Evolutionary conservation across 2,797 vertebrate species (phyloP).

Genomic region (Lepus townsendii): DNA sequence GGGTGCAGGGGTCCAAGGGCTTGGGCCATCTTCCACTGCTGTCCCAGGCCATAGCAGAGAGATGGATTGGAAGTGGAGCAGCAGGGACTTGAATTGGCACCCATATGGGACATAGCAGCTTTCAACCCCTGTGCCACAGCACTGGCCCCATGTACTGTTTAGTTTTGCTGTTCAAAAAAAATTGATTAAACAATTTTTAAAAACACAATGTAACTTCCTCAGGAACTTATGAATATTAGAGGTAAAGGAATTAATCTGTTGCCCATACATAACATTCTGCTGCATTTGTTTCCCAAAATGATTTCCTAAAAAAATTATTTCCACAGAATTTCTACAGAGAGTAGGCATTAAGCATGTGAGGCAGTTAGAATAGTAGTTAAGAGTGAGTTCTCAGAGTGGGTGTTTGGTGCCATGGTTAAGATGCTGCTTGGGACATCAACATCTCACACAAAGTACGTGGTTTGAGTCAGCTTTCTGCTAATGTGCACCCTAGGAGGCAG

Average conservation of each 20-base stretch:
- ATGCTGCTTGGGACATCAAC: too few relatives aligned
- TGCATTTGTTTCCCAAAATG: not conserved
- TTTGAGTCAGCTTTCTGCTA: too few relatives aligned
- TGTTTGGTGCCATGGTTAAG: too few relatives aligned
- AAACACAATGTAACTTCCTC: not conserved
- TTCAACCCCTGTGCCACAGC: too few relatives aligned
- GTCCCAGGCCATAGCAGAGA: too few relatives aligned
- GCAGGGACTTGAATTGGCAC: too few relatives aligned
- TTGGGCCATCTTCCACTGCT: too few relatives aligned
- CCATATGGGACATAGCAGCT: too few relatives aligned
- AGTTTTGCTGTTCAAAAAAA: slow-evolving; percentile 69
- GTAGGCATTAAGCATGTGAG: not conserved
- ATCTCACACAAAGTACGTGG: too few relatives aligned
- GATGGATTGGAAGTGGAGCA: too few relatives aligned
- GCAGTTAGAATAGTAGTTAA: not conserved
- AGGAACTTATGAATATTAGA: not conserved
- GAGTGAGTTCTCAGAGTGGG: not conserved
- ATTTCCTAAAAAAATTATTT: not conserved
- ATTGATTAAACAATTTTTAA: slow-evolving; percentile 72
- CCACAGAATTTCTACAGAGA: not conserved
- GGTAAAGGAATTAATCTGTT: not conserved
- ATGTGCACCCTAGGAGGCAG: too few relatives aligned
- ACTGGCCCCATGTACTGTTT: not conserved
- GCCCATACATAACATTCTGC: not conserved
- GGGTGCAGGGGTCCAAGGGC: too few relatives aligned